Conservation (phyloP, 2,797 vertebrate species). For the Tinamus major region DNA sequence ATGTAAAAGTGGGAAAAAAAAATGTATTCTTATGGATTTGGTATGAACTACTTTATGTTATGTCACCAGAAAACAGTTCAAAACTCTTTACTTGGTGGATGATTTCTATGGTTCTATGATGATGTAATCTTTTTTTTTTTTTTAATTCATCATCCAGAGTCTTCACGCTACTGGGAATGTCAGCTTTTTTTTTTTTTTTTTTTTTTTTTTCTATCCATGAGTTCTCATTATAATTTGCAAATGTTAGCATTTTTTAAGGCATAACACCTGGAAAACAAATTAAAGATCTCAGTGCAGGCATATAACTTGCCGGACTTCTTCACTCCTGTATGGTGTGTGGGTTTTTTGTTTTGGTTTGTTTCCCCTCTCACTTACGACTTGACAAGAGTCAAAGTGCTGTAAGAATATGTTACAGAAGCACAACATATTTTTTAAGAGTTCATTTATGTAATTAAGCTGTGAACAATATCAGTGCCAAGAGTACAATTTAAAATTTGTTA, state of each 20-base stretch:
- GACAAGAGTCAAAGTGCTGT: slow-evolving; percentile 2
- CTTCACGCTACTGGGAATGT: background rate
- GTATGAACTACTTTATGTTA: background rate
- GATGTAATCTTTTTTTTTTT: background rate
- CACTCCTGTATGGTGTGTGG: background rate
- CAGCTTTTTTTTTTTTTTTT: background rate
- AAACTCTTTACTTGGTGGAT: background rate
- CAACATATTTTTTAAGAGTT: background rate
- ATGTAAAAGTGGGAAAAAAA: background rate
- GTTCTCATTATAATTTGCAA: background rate
- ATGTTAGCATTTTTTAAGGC: background rate
- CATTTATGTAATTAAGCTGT: background rate
- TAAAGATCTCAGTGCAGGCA: background rate
- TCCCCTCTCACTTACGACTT: slow-evolving; percentile 3
- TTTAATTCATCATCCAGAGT: background rate
- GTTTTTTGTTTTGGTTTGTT: background rate
- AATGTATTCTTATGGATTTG: background rate
- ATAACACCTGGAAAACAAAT: slow-evolving; percentile 38
- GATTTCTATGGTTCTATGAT: background rate
- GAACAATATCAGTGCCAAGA: background rate
- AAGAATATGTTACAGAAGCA: background rate
- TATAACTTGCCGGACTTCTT: background rate
- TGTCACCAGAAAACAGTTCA: background rate
- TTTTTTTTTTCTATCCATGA: rapidly evolving
- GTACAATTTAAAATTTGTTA: background rate